phyloP scores from a whole-genome alignment of 2,888 invertebrate species.

The Pecten maximus region DNA sequence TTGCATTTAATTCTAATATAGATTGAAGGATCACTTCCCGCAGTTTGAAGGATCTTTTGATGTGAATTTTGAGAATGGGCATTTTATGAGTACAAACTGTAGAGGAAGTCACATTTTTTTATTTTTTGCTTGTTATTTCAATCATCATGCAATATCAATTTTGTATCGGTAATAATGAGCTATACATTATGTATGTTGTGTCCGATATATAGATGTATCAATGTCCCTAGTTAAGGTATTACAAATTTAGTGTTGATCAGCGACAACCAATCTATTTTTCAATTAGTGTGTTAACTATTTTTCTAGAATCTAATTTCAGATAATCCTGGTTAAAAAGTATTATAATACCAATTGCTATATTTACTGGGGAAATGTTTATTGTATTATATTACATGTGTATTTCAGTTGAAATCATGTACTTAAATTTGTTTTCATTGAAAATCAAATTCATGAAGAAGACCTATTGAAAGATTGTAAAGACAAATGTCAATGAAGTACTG shows the following conservation, averaged over 20 bases:
- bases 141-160: constrained; percentile 10
- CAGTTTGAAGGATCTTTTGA: background rate
- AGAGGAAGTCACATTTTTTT: background rate
- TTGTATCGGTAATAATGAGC: background rate
- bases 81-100: background rate
- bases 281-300: background rate
- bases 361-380: background rate
- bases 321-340: background rate
- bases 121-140: background rate
- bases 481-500: no score
- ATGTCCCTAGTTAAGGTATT: background rate
- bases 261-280: background rate
- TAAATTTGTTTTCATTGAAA: background rate
- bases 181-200: background rate
- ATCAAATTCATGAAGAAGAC: background rate
- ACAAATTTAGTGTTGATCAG: no score
- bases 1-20: background rate
- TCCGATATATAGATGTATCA: background rate
- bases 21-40: no score
- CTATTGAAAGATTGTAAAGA: no score
- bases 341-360: background rate
- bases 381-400: background rate
- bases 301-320: background rate
- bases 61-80: background rate
- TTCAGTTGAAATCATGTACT: background rate